Evolutionary conservation across 2,113 vertebrate species (phyloP).

Genomic region (Scomber japonicus): DNA sequence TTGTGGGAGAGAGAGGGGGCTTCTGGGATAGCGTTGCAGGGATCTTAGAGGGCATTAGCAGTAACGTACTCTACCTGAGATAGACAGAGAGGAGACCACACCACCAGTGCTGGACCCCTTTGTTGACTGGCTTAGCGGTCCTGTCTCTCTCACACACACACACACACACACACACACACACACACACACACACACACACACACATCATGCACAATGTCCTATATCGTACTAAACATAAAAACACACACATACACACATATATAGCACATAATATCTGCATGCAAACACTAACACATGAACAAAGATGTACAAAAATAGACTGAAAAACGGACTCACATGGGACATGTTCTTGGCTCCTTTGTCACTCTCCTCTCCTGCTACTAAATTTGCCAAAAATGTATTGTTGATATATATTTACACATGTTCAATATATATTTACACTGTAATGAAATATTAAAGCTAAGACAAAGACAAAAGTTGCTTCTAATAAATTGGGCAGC

Average conservation of each 20-base stretch:
- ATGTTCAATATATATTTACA: too few species aligned
- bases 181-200: too few species aligned
- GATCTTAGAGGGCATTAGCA: slow-evolving; percentile 80
- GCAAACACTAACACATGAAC: neutral
- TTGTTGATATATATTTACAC: too few species aligned
- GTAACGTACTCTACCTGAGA: slow-evolving; percentile 77
- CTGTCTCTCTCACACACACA: slow-evolving; percentile 16
- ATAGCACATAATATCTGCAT: slow-evolving; percentile 3
- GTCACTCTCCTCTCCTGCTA: too few species aligned
- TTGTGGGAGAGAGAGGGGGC: slow-evolving; percentile 76
- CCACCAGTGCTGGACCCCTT: slow-evolving; percentile 70
- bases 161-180: slow-evolving; percentile 15
- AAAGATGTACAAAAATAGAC: neutral
- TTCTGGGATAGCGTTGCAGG: slow-evolving; percentile 66
- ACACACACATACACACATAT: neutral
- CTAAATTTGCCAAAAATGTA: too few species aligned
- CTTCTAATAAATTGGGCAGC: too few species aligned
- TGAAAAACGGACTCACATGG: too few species aligned
- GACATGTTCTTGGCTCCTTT: too few species aligned
- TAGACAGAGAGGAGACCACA: slow-evolving; percentile 73
- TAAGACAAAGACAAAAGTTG: too few species aligned
- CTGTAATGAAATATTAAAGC: too few species aligned
- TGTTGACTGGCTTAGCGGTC: slow-evolving; percentile 80
- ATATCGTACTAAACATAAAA: neutral
- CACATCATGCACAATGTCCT: neutral